A percentile compares a stretch with the other conserved stretches of the same genome.
Conservation (phyloP, 2,888 invertebrate genomes). For the Glyphotaelius pellucidus region DNA sequence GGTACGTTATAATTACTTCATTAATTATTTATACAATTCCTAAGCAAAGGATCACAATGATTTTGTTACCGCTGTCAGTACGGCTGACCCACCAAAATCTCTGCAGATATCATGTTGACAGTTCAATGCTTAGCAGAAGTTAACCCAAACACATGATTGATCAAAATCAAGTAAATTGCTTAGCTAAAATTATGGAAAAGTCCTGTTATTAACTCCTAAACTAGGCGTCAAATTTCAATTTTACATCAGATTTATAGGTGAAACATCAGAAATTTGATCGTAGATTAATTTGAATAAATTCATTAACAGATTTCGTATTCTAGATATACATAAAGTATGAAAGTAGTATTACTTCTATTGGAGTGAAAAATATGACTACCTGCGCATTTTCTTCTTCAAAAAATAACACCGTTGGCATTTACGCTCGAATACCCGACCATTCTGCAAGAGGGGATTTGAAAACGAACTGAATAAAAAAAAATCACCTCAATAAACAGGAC, state of each 20-base stretch:
- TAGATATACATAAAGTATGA: background rate
- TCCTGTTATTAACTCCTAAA: background rate
- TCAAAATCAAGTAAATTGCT: background rate
- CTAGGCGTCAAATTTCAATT: background rate
- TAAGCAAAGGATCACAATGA: too few relatives aligned
- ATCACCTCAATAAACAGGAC: constrained; percentile 2
- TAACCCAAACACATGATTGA: too few relatives aligned
- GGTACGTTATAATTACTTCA: too few relatives aligned
- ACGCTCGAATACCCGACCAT: background rate
- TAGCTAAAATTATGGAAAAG: background rate
- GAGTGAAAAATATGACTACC: background rate
- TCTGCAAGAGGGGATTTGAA: background rate
- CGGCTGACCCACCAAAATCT: too few relatives aligned
- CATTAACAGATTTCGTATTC: background rate
- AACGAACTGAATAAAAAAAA: background rate
- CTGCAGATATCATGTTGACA: too few relatives aligned
- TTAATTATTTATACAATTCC: too few relatives aligned
- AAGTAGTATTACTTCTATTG: background rate
- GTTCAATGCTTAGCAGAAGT: too few relatives aligned
- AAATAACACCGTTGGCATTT: background rate
- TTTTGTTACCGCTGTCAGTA: too few relatives aligned
- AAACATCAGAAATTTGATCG: background rate
- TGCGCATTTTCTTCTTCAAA: background rate
- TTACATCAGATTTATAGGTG: background rate
- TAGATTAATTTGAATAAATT: background rate